Evolutionary conservation across 2,113 vertebrate species (phyloP), one percentile per base, ranked within the genome.

Genomic region (Zootoca vivipara): DNA sequence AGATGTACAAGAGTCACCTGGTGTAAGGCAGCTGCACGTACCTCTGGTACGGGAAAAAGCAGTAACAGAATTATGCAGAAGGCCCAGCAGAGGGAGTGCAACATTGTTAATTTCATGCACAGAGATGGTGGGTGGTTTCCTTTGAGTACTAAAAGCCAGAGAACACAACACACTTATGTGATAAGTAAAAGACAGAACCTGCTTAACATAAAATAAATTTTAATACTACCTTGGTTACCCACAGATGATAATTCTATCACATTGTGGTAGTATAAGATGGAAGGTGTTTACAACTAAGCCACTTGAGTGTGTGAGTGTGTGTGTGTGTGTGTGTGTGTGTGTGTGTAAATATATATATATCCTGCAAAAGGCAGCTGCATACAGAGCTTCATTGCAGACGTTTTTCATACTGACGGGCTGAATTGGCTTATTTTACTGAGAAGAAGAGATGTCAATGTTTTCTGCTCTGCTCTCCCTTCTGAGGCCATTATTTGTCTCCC

Each of bases 401-500:
- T 85, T 94, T 93, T 93, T 93, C 91, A 93, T 90, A 78, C 93
- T 91, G 93, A 89, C 85, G 89, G 83, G 93, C 92, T 95, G 95
- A 95, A 95, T 95, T 90, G 94, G 94, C 95, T 94, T 87, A 94
- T 95, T 95, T 91, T 83, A 90, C 56, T 77, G 79, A 87, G 73
- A 78, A 95, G 92, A 94, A 92, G 92, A 92, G 91, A 91, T 87
- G 95, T 94, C 87, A 95, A 83, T 82, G 78, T 70, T 89, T 94
- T 91, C 89, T 75, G 95, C 93, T 94, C 91, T 91, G 90, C 94
- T 90, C 16, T 91, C 91, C 92, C 93, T 93, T 94, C 88, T 7
- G 62, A 90, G 22, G 73, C 92, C 92, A 7, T 92, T 94, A 88
- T 93, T 96, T 82, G 87, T 85, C 95, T 96, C 93, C 58, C 87